Conservation (phyloP, 92 coral and sea anemone species). For the Phymanthus crucifer region DNA sequence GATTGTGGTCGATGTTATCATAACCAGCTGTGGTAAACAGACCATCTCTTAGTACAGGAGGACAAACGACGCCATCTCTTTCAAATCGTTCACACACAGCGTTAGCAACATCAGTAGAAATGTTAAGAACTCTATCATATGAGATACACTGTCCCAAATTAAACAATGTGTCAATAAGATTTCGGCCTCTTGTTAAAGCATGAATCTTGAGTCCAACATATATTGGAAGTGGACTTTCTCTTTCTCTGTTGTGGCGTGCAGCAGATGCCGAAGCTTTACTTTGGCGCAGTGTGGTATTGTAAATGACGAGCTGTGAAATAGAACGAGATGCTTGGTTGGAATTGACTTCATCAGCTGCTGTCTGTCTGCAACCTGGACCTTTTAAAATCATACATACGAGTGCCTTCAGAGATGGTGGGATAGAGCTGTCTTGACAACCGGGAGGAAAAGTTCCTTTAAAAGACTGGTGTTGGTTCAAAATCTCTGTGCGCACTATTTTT, state of each 20-base stretch:
- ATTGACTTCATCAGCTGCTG: neutral
- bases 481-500: slow-evolving; percentile 40
- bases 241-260: slow-evolving; percentile 20
- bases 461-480: slow-evolving; percentile 38
- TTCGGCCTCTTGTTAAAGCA: slow-evolving; percentile 53
- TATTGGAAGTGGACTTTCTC: slow-evolving; percentile 49
- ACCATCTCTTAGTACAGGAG: slow-evolving; percentile 50
- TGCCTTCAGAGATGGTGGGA: slow-evolving; percentile 43
- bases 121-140: slow-evolving; percentile 53
- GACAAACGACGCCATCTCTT: slow-evolving; percentile 43
- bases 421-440: slow-evolving; percentile 31
- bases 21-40: slow-evolving; percentile 53
- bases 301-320: neutral
- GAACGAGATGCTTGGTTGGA: neutral
- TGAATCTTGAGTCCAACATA: slow-evolving; percentile 54
- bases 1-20: slow-evolving; percentile 35
- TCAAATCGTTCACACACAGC: slow-evolving; percentile 27
- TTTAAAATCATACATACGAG: slow-evolving; percentile 49
- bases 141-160: slow-evolving; percentile 63
- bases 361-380: slow-evolving; percentile 43
- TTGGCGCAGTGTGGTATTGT: neutral
- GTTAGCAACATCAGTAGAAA: slow-evolving; percentile 40
- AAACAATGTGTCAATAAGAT: slow-evolving; percentile 42
- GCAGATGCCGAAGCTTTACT: neutral
- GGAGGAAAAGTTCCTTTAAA: slow-evolving; percentile 30